Conservation (phyloP, 2,888 invertebrate species). For the Caenorhabditis macrosperma region DNA sequence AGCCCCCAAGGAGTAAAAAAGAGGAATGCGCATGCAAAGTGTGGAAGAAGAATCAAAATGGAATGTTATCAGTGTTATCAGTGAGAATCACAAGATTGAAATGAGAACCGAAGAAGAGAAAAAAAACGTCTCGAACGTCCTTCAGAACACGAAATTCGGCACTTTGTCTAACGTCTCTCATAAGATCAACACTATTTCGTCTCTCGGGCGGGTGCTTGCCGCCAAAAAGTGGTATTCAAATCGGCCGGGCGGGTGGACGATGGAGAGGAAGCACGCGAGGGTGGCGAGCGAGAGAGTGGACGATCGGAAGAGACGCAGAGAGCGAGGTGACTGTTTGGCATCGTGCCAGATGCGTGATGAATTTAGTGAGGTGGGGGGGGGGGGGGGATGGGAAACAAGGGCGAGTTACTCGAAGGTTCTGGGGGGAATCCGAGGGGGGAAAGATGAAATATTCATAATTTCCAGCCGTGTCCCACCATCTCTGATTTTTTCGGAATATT, state of each 20-base stretch:
- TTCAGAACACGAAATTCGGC: too few species aligned
- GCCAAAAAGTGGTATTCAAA: slow-evolving; percentile 55
- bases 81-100: too few species aligned
- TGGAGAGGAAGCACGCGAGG: not conserved
- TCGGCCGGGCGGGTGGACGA: not conserved
- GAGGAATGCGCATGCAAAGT: not conserved
- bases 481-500: too few species aligned
- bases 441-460: too few species aligned
- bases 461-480: too few species aligned
- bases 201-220: too few species aligned
- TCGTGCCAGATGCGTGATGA: slow-evolving; percentile 36
- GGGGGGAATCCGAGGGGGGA: not conserved
- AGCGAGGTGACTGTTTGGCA: slow-evolving; percentile 35
- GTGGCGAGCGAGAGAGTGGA: slow-evolving; percentile 7
- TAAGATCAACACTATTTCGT: too few species aligned
- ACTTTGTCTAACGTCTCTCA: too few species aligned
- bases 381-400: not conserved
- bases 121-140: not conserved
- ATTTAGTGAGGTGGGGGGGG: not conserved
- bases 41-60: not conserved
- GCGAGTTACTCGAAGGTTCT: not conserved
- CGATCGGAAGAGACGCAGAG: slow-evolving; percentile 19
- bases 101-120: not conserved
- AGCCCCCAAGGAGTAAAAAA: not conserved
- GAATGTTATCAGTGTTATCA: not conserved